phyloP scores from a whole-genome alignment of 2,888 invertebrate species.

The Cinara cedri region DNA sequence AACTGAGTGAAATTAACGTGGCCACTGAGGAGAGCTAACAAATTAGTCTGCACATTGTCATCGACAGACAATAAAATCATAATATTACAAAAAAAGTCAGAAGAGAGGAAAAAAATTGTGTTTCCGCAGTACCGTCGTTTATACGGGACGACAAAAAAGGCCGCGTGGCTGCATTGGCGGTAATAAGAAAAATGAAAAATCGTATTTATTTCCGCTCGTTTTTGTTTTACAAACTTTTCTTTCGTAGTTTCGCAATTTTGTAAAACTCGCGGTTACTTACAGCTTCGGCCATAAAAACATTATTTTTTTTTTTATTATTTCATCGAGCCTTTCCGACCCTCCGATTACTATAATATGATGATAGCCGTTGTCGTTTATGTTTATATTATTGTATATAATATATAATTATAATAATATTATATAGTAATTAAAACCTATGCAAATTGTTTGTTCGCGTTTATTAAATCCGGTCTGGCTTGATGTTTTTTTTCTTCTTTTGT shows the following conservation, averaged over 20 bases:
- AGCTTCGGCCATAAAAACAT: slow-evolving; percentile 16
- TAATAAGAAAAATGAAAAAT: no score
- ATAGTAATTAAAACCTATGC: slow-evolving; percentile 37
- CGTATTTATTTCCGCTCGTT: not conserved
- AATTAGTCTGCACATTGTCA: no score
- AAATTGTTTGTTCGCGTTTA: not conserved
- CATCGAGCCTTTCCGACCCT: not conserved
- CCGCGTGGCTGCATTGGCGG: no score
- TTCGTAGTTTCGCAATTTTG: slow-evolving; percentile 34
- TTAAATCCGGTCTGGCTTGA: not conserved
- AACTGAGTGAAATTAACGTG: not conserved
- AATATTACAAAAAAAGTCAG: no score
- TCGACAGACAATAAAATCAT: no score
- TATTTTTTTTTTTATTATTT: not conserved
- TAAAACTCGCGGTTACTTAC: slow-evolving; percentile 43
- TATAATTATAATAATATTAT: not conserved
- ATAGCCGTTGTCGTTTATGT: not conserved
- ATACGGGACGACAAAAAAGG: no score
- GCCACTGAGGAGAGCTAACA: no score
- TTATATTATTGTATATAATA: no score
- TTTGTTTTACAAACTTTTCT: slow-evolving; percentile 31
- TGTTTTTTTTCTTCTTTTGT: not conserved
- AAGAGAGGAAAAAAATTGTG: no score
- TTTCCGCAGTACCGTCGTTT: no score
- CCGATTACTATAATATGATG: no score